Percentiles rank a stretch among this genome's conserved stretches.
Conservation (phyloP, 1,140 invertebrate species). For the Aplysia californica region DNA sequence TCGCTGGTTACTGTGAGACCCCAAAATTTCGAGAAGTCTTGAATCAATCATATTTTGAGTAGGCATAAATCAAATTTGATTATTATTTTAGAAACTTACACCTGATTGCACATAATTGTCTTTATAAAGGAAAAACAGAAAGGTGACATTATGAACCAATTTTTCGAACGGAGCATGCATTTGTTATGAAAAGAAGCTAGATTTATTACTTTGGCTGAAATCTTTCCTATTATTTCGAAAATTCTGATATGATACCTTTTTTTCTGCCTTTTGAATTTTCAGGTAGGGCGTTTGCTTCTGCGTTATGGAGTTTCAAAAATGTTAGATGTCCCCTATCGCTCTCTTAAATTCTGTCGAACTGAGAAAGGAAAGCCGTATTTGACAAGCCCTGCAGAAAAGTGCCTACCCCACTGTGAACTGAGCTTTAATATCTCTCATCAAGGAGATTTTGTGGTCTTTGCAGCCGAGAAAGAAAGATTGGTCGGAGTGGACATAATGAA, state of each 20-base stretch:
- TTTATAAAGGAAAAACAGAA: too few relatives aligned
- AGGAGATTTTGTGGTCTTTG: constrained; percentile 85
- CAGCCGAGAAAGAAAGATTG: constrained; percentile 71
- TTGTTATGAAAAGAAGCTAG: too few relatives aligned
- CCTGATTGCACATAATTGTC: too few relatives aligned
- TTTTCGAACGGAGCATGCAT: too few relatives aligned
- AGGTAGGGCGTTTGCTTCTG: constrained; percentile 86
- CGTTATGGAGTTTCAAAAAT: constrained; percentile 79
- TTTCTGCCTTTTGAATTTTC: constrained; percentile 53
- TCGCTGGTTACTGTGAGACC: too few relatives aligned
- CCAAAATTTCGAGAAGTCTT: too few relatives aligned
- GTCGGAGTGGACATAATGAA: constrained; percentile 73
- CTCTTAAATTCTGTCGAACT: constrained; percentile 71
- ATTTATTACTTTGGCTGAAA: too few relatives aligned
- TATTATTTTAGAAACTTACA: too few relatives aligned
- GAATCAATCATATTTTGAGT: too few relatives aligned
- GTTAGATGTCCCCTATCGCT: constrained; percentile 75
- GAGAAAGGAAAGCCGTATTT: constrained; percentile 71
- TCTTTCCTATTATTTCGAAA: neutral
- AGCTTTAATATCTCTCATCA: constrained; percentile 95
- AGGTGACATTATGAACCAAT: too few relatives aligned
- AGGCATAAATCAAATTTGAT: too few relatives aligned
- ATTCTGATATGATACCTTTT: neutral
- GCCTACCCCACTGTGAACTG: constrained; percentile 36
- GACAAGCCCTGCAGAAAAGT: constrained; percentile 24